phyloP scores from a whole-genome alignment of 2,797 vertebrate species.

The Coreius guichenoti region DNA sequence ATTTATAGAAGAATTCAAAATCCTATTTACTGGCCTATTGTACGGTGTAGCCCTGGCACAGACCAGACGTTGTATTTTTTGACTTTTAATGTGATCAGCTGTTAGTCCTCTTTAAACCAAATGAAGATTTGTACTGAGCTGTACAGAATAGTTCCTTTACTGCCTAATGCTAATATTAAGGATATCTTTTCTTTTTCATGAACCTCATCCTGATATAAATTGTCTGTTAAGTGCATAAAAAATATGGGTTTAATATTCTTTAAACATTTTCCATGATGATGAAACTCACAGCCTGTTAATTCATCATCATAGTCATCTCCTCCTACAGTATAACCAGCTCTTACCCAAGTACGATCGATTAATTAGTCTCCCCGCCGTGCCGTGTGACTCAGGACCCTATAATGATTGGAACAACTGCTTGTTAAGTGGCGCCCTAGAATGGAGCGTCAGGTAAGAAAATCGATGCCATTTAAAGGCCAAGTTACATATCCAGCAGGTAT shows the following conservation, averaged over 20 bases:
- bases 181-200: background rate
- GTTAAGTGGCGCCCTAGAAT: slow-evolving; percentile 46
- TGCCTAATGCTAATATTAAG: background rate
- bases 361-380: slow-evolving; percentile 55
- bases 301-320: background rate
- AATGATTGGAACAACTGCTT: slow-evolving; percentile 50
- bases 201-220: background rate
- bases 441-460: slow-evolving; percentile 55
- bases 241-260: background rate
- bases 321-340: slow-evolving; percentile 16
- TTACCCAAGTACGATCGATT: slow-evolving; percentile 33
- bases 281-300: background rate
- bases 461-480: slow-evolving; percentile 64
- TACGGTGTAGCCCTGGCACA: background rate
- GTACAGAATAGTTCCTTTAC: background rate
- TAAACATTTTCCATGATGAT: background rate
- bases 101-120: slow-evolving; percentile 68
- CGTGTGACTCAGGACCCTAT: slow-evolving; percentile 49
- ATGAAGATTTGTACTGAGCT: slow-evolving; percentile 21
- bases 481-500: slow-evolving; percentile 45
- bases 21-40: slow-evolving; percentile 21
- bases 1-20: slow-evolving; percentile 28
- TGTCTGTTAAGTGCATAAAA: background rate
- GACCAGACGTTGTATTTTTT: slow-evolving; percentile 18
- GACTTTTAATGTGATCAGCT: slow-evolving; percentile 73